These are phyloP conservation scores for Andricus quercusramuli DNA, from an alignment of 2,888 invertebrate species.

Conservation along the genomic window DNA sequence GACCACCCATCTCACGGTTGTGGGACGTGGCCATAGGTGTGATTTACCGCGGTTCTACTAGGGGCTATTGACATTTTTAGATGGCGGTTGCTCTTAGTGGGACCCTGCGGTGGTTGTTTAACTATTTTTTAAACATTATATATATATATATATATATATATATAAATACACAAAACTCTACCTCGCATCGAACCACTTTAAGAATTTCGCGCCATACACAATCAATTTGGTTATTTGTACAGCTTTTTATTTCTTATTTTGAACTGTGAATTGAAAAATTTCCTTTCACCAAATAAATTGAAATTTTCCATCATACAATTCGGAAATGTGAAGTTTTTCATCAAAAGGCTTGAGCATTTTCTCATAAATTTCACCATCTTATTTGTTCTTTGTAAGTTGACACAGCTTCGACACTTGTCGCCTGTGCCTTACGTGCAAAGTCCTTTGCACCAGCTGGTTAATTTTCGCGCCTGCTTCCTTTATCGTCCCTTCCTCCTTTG, in stretches of 20 bases:
- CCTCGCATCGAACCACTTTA: too few relatives aligned
- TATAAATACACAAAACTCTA: too few relatives aligned
- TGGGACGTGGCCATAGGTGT: too few relatives aligned
- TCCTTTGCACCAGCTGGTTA: constrained; percentile 56
- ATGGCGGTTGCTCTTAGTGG: too few relatives aligned
- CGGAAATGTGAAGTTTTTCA: not conserved
- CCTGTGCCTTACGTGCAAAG: constrained; percentile 30
- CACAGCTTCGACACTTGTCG: constrained; percentile 31
- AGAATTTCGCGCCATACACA: too few relatives aligned
- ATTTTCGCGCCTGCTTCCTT: constrained; percentile 74
- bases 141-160: too few relatives aligned
- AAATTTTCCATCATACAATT: not conserved
- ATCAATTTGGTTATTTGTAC: not conserved
- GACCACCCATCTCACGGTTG: too few relatives aligned
- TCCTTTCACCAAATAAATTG: not conserved
- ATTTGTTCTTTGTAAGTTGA: constrained; percentile 7
- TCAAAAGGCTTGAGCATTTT: not conserved
- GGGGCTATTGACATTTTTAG: too few relatives aligned
- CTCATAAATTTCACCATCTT: constrained; percentile 12
- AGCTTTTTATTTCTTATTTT: not conserved
- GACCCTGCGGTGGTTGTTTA: too few relatives aligned
- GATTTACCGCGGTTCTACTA: too few relatives aligned
- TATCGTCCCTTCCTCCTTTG: constrained; percentile 58
- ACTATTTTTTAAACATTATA: too few relatives aligned
- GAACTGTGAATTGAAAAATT: not conserved